These are phyloP conservation scores for Baccha elongata DNA, from an alignment of 2,888 invertebrate genomes.

Conservation along the genomic window DNA sequence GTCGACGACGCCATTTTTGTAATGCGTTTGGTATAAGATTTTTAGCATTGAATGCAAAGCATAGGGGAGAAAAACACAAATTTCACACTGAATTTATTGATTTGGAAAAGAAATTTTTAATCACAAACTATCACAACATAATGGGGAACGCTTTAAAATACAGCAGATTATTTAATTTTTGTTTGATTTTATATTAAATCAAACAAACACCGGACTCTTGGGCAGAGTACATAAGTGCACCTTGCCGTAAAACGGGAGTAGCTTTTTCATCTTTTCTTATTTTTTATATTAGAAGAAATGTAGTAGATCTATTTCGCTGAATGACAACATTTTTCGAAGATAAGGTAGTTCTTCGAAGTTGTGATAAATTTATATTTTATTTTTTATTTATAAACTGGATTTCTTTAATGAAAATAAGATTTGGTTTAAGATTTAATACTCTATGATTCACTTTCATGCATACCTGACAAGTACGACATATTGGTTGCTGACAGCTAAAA, in stretches of 20 bases:
- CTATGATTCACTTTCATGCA: too few relatives aligned
- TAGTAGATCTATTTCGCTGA: slow-evolving; percentile 45
- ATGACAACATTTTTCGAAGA: slow-evolving; percentile 7
- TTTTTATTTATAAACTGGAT: too few relatives aligned
- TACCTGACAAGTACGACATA: too few relatives aligned
- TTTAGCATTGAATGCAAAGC: slow-evolving; percentile 29
- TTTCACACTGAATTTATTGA: slow-evolving; percentile 30
- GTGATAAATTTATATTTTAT: neutral
- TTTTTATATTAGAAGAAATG: slow-evolving; percentile 9
- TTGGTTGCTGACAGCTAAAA: too few relatives aligned
- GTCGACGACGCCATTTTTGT: slow-evolving; percentile 75
- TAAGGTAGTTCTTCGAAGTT: slow-evolving; percentile 19
- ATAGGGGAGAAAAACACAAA: slow-evolving; percentile 48
- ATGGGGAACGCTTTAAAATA: slow-evolving; percentile 41
- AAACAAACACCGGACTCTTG: slow-evolving; percentile 67
- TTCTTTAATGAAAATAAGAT: too few relatives aligned
- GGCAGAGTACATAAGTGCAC: slow-evolving; percentile 48
- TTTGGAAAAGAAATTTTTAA: slow-evolving; percentile 21
- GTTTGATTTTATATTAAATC: slow-evolving; percentile 56
- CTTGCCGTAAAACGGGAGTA: slow-evolving; percentile 63
- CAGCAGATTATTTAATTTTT: slow-evolving; percentile 20
- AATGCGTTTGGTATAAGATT: slow-evolving; percentile 57
- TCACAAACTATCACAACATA: slow-evolving; percentile 54
- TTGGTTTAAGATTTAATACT: too few relatives aligned
- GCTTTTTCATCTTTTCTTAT: slow-evolving; percentile 36